These are phyloP conservation scores for Amniataba percoides DNA, from an alignment of 2,797 vertebrate genomes.

Conservation along the genomic window DNA sequence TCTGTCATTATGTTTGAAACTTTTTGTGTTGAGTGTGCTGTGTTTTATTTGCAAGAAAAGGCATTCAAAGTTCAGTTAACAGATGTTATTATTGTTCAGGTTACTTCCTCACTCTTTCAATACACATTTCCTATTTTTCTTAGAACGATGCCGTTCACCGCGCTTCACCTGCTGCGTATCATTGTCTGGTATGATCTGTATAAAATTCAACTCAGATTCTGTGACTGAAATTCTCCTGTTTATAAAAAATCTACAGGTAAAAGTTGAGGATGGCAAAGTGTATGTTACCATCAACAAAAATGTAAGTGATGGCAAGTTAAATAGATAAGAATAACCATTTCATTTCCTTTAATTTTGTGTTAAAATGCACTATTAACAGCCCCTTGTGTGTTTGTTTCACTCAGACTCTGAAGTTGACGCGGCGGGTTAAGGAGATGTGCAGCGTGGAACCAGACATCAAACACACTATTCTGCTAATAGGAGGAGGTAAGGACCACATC, in stretches of 20 bases:
- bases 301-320: conserved; percentile 72
- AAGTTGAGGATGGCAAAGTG: conserved; percentile 86
- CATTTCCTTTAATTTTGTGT: neutral
- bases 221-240: neutral
- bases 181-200: neutral
- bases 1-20: no score
- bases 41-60: neutral
- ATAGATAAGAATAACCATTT: neutral
- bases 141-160: neutral
- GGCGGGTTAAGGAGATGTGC: conserved; percentile 85
- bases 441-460: conserved; percentile 59
- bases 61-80: neutral
- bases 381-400: neutral
- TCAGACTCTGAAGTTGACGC: conserved; percentile 72
- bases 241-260: conserved; percentile 81
- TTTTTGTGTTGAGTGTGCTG: neutral
- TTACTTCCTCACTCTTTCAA: neutral
- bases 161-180: neutral
- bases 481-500: conserved; percentile 82
- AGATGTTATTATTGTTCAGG: conserved; percentile 5
- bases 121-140: neutral
- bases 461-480: conserved; percentile 82
- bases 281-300: conserved; percentile 85
- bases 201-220: neutral
- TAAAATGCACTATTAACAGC: neutral